Conservation (phyloP, 2,797 vertebrate species). For the Cryptoblepharus egeriae region DNA sequence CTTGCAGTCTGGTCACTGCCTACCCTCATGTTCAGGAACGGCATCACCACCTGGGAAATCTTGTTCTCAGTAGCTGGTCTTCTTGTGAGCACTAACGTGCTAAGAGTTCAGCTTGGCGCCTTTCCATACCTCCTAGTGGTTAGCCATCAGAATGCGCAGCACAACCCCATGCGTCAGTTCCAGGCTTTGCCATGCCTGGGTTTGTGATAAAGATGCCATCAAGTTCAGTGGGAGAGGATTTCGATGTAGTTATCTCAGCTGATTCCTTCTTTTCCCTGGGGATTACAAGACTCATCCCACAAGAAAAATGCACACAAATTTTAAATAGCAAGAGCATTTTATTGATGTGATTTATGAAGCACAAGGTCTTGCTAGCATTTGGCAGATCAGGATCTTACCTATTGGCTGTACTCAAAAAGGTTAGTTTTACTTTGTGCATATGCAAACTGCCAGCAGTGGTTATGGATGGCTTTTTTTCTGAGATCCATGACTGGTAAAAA, state of each 20-base stretch:
- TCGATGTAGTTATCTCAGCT: background rate
- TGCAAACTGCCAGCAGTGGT: background rate
- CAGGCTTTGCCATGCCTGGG: conserved; percentile 3
- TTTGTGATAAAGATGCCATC: background rate
- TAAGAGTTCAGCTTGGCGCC: background rate
- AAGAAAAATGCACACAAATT: background rate
- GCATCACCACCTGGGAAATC: background rate
- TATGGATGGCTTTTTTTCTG: background rate
- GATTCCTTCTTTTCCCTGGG: background rate
- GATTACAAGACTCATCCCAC: background rate
- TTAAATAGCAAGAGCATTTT: conserved; percentile 23
- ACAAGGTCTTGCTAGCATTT: background rate
- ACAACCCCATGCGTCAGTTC: background rate
- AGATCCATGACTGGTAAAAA: conserved; percentile 7
- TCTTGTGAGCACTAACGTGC: conserved; percentile 19
- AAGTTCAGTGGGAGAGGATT: background rate
- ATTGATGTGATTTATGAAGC: background rate
- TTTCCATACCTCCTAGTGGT: background rate
- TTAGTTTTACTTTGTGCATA: background rate
- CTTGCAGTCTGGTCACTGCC: background rate
- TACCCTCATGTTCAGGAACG: background rate
- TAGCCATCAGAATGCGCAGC: rapidly evolving
- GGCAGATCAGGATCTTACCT: conserved; percentile 5
- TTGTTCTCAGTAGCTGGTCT: background rate
- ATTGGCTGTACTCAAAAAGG: background rate